Base-by-base conservation (phyloP, 2,888 invertebrate genomes). In the Lagria hirta region DNA sequence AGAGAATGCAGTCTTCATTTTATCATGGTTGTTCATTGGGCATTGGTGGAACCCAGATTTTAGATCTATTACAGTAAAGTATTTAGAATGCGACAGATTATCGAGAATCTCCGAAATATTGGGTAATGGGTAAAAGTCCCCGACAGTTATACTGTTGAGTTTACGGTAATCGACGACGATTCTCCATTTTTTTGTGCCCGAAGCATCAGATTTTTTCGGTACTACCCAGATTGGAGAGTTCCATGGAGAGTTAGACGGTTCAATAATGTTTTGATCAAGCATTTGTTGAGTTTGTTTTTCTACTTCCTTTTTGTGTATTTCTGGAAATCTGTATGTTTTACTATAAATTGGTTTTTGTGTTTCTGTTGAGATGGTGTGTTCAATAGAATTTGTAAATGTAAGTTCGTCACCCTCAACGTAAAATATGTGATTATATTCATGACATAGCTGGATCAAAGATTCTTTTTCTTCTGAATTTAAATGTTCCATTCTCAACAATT, bases 161-260 rank as follows among this genome's bases (percentile, higher is more conserved):
- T 62, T 58, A 7, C 66, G 35, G 41, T 62, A 69, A 37, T 70
- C 66, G 1, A 66, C 57, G 4, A 70, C 69, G 12, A 69, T 46
- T 15, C 65, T 44, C 57, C 54, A 64, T 51, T 57, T 52, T 8
- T 40, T 37, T 42, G 58, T 51, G 8, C 60, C 58, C 2, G 53
- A 41, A 3, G 58, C 35, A 40, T 66, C 64, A 7, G 26, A 4
- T 43, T 62, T 64, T 43, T 64, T 62, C 2, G 58, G 57, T 4
- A 64, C 64, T 1, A 67, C 51, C 54, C 59, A 58, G 2, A 64
- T 6, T 3, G 63, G 62, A 21, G 43, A 41, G 20, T 29, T 48
- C 47, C 51, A 62, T 2, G 61, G 60, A 16, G 43, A 43, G 3
- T 4, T 26, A 13, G 55, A 55, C 4, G 51, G 54, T 32, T 33